Evolutionary conservation across 2,888 invertebrate genomes (phyloP).

Genomic region (Malacosoma neustria): DNA sequence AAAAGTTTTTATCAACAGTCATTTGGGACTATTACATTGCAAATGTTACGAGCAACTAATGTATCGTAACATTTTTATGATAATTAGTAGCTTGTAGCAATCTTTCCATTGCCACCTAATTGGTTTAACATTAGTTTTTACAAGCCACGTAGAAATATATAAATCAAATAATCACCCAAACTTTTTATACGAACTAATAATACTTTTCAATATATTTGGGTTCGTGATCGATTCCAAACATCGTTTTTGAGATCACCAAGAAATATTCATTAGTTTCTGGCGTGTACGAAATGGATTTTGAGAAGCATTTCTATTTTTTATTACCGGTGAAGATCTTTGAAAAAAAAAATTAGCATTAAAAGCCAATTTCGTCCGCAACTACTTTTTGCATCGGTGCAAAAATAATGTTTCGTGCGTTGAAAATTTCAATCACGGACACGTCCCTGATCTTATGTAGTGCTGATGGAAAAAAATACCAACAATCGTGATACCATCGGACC

Average conservation of each 20-base stretch:
- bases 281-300: conserved; percentile 39
- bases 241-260: neutral
- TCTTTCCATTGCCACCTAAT: conserved; percentile 37
- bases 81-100: conserved; percentile 42
- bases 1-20: conserved; percentile 39
- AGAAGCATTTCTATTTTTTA: conserved; percentile 33
- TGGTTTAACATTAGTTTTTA: conserved; percentile 44
- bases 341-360: conserved; percentile 42
- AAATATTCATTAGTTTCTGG: conserved; percentile 13
- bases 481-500: conserved; percentile 44
- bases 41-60: conserved; percentile 39
- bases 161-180: neutral
- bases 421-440: conserved; percentile 55
- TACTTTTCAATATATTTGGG: neutral
- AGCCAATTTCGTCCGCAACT: conserved; percentile 32
- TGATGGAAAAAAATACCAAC: conserved; percentile 34
- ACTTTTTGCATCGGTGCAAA: conserved; percentile 58
- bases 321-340: conserved; percentile 12
- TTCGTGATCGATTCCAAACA: neutral
- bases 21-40: conserved; percentile 46
- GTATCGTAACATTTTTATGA: conserved; percentile 30
- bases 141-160: conserved; percentile 5
- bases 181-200: neutral
- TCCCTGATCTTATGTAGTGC: conserved; percentile 28
- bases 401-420: conserved; percentile 54